phyloP scores from a whole-genome alignment of 92 coral and sea anemone genomes.

The Zoanthus sansibaricus region DNA sequence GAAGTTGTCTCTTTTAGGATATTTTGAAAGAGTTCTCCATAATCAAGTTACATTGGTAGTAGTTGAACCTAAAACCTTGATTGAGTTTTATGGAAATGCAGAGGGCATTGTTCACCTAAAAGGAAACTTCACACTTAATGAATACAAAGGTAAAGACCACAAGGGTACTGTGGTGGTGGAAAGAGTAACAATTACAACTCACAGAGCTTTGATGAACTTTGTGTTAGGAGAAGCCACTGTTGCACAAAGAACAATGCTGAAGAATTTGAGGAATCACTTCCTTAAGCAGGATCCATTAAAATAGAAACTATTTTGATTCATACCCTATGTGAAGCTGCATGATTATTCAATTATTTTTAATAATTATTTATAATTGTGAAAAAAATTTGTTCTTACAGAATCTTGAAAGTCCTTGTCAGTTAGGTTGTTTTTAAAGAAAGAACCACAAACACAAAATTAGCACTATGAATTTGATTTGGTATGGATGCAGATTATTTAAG shows the following conservation, averaged over 20 bases:
- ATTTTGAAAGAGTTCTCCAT: constrained; percentile 11
- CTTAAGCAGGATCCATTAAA: too few species aligned
- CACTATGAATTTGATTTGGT: too few species aligned
- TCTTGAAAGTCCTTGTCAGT: too few species aligned
- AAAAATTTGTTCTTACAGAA: too few species aligned
- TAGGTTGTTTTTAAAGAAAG: too few species aligned
- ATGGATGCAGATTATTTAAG: too few species aligned
- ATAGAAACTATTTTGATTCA: too few species aligned
- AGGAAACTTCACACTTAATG: constrained; percentile 23
- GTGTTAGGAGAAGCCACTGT: constrained; percentile 20
- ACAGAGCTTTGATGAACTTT: constrained; percentile 38
- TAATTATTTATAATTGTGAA: too few species aligned
- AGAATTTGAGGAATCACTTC: constrained; percentile 16
- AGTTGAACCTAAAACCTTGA: neutral
- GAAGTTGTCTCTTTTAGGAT: constrained; percentile 33
- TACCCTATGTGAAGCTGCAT: too few species aligned
- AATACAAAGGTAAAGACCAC: neutral
- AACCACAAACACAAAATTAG: too few species aligned
- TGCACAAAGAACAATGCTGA: constrained; percentile 37
- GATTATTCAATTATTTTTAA: too few species aligned
- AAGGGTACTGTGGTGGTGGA: constrained; percentile 33
- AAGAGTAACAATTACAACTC: constrained; percentile 4
- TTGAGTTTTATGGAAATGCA: constrained; percentile 17
- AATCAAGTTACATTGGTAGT: constrained; percentile 15
- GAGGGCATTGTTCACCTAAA: constrained; percentile 18